Evolutionary conservation across 2,797 vertebrate genomes (phyloP), one percentile per base, ranked within the genome.

Genomic region (Halcyon smyrnensis): DNA sequence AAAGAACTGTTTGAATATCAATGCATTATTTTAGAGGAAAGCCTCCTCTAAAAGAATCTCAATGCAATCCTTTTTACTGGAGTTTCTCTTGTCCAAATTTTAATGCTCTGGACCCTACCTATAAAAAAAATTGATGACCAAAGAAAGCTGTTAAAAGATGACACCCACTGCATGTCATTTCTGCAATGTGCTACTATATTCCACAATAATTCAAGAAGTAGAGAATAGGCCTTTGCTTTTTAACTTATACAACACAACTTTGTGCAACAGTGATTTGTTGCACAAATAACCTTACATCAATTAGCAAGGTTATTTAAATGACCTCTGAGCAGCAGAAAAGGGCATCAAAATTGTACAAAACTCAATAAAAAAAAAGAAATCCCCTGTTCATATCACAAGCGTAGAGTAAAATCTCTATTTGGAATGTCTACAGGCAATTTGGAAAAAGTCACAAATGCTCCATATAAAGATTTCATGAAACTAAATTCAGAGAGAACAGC

Each of bases 1-100:
- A 94, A 96, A 95, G 96, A 95, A 84, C 54, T 86, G 30, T 51
- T 93, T 94, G 93, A 97, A 95, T 92, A 94, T 91, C 69, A 96
- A 94, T 93, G 79, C 37, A 93, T 93, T 93, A 80, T 74, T 96
- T 94, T 95, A 96, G 83, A 87, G 84, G 45, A 89, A 92, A 93
- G 7, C 13, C 67, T 78, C 46, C 88, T 95, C 80, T 68, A 95
- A 84, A 43, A 93, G 94, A 97, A 94, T 89, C 56, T 96, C 81
- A 94, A 60, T 91, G 64, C 14, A 84, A 50, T 67, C 73, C 71
- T 76, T 96, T 91, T 93, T 87, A 90, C 15, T 51, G 45, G 67
- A 80, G 39, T 89, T 94, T 95, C 81, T 84, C 11, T 2, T 27
- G 60, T 91, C 92, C 84, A 96, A 94, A 84, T 96, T 97, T 95